These are phyloP conservation scores for Sphaerodactylus townsendi DNA, from an alignment of 2,113 vertebrate species.

Conservation along the genomic window DNA sequence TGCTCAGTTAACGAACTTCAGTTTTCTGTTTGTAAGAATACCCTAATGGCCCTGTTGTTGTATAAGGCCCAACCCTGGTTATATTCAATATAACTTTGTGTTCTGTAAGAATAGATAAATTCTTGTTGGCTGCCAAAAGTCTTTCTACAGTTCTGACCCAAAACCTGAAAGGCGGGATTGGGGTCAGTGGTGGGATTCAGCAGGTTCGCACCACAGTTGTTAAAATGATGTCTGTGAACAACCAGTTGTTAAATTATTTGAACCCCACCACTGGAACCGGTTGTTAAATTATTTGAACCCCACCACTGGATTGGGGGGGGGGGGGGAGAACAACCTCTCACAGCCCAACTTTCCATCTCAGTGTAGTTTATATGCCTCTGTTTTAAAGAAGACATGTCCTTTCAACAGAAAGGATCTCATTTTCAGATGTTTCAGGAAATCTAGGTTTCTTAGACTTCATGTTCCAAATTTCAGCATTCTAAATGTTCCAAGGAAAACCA, in stretches of 20 bases:
- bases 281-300: no score
- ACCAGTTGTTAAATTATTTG: no score
- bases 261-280: no score
- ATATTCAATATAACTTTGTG: neutral
- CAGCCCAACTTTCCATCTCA: neutral
- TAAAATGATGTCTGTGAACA: no score
- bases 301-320: no score
- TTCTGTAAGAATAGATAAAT: neutral
- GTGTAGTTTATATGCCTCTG: neutral
- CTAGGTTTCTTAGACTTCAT: neutral
- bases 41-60: neutral
- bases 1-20: neutral
- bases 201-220: no score
- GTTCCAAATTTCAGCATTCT: neutral
- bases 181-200: no score
- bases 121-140: neutral
- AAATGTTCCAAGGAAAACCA: no score
- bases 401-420: neutral
- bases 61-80: neutral
- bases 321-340: neutral
- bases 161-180: neutral
- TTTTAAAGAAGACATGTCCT: neutral
- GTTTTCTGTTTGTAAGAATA: neutral
- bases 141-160: neutral
- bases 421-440: neutral